Base-by-base conservation (phyloP, 2,888 invertebrate genomes). In the Drosophila fungiperda region DNA sequence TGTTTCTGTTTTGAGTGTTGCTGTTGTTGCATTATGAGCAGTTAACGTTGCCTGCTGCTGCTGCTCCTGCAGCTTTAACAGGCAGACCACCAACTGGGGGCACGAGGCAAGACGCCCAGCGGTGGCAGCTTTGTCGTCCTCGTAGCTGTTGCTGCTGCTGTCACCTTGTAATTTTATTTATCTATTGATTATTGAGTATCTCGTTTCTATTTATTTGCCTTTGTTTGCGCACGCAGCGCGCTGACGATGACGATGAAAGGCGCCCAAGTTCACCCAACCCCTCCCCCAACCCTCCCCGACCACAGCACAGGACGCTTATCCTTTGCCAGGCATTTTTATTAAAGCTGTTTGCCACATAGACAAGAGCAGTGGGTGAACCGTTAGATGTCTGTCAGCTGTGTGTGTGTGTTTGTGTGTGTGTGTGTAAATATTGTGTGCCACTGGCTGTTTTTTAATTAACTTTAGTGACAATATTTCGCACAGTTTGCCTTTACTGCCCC, bases 151-250 rank as follows among this genome's bases (percentile, higher is more conserved):
- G 68, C 45, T 59, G 53, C 52, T 57, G 54, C 85, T 90, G 86
- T 87, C 84, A 89, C 90, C 78, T 89, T 91, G 81, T 90, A 83
- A 82, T 85, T 85, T 85, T 91, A 86, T 91, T 91, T 90, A 89
- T 89, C 86, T 92, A 91, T 92, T 91, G 91, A 91, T 92, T 92
- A 90, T 90, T 91, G 90, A 90, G 89, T 90, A 89, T 89, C 86
- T 85, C 82, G 83, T 82, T 86, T 85, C 80, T 86, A 79, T 81
- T 82, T 87, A 82, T 78, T 79, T 83, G 77, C 79, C 83, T 87
- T 87, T 87, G 91, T 89, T 87, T 82, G 76, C 80, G 76, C 90
- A 90, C 90, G 89, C 89, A 78, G 88, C 82, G 71, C 62, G 68
- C 67, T 86, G 90, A 67, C 83, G 76, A 79, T 63, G 80, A 53